These are phyloP conservation scores for Panagrolaimus sp. DNA, from an alignment of 1,140 invertebrate genomes.

Conservation along the genomic window DNA sequence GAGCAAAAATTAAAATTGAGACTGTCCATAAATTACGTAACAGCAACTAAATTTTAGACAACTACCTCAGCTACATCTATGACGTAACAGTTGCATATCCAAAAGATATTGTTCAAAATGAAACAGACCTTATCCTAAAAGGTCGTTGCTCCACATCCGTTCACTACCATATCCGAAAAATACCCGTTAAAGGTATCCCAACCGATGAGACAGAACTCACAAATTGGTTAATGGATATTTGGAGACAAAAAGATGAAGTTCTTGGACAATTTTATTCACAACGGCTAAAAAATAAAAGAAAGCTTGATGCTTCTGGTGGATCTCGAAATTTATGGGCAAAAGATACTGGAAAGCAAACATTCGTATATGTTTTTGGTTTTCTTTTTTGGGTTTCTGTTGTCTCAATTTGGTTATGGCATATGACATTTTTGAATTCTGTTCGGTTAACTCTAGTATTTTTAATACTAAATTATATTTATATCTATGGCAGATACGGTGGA, in stretches of 20 bases:
- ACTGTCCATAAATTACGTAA: no score
- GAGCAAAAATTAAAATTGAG: no score
- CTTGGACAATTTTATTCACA: slow-evolving; percentile 48
- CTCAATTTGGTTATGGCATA: slow-evolving; percentile 49
- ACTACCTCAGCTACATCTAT: slow-evolving; percentile 70
- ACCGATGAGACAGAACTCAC: slow-evolving; percentile 35
- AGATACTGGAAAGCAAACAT: not conserved
- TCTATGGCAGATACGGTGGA: slow-evolving; percentile 39
- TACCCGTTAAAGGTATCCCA: slow-evolving; percentile 41
- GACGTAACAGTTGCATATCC: slow-evolving; percentile 74
- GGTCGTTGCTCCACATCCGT: slow-evolving; percentile 44
- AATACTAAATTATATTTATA: slow-evolving; percentile 40
- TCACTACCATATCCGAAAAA: slow-evolving; percentile 50
- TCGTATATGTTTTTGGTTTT: slow-evolving; percentile 50
- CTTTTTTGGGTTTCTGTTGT: slow-evolving; percentile 50
- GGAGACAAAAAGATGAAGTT: slow-evolving; percentile 46
- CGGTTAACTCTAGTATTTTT: slow-evolving; percentile 41
- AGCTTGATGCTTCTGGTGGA: slow-evolving; percentile 31
- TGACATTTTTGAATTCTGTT: slow-evolving; percentile 46
- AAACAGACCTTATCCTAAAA: slow-evolving; percentile 49
- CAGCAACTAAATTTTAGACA: slow-evolving; percentile 58
- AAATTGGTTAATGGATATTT: slow-evolving; percentile 49
- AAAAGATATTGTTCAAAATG: slow-evolving; percentile 61
- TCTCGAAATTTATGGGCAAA: slow-evolving; percentile 34
- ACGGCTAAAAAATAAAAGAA: slow-evolving; percentile 26